phyloP scores from a whole-genome alignment of 1,140 invertebrate species.

The Polyergus mexicanus region DNA sequence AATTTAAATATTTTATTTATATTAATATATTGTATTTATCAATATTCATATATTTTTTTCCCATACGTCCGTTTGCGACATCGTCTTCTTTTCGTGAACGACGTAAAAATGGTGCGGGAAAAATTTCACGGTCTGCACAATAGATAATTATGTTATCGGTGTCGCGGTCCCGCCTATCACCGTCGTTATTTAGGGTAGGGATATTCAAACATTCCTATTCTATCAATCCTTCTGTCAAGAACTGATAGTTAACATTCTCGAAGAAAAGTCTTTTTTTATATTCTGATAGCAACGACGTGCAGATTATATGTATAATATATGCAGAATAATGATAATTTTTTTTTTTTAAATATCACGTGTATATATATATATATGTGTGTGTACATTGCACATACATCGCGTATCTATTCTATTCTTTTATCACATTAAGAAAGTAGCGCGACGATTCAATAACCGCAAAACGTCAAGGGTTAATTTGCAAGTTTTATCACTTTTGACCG shows the following conservation, averaged over 20 bases:
- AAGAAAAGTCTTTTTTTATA: not conserved
- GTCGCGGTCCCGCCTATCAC: not conserved
- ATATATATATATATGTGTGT: too few species aligned
- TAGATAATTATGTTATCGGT: conserved; percentile 40
- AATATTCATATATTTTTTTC: not conserved
- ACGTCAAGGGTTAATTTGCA: conserved; percentile 48
- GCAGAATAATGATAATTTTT: too few species aligned
- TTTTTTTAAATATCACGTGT: too few species aligned
- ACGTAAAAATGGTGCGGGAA: not conserved
- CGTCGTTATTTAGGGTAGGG: conserved; percentile 16
- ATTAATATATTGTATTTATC: too few species aligned
- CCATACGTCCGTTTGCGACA: not conserved
- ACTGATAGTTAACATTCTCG: not conserved
- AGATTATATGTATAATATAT: not conserved
- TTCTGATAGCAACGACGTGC: not conserved
- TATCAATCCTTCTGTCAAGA: not conserved
- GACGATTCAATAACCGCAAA: not conserved
- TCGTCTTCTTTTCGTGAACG: not conserved
- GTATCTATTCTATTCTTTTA: not conserved
- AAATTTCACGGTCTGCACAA: not conserved
- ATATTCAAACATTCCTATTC: not conserved
- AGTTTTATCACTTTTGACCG: conserved; percentile 3
- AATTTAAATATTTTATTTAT: conserved; percentile 1
- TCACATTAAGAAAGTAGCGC: not conserved
- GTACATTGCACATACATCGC: too few species aligned